phyloP scores from a whole-genome alignment of 2,888 invertebrate genomes.

The Lysandra bellargus region DNA sequence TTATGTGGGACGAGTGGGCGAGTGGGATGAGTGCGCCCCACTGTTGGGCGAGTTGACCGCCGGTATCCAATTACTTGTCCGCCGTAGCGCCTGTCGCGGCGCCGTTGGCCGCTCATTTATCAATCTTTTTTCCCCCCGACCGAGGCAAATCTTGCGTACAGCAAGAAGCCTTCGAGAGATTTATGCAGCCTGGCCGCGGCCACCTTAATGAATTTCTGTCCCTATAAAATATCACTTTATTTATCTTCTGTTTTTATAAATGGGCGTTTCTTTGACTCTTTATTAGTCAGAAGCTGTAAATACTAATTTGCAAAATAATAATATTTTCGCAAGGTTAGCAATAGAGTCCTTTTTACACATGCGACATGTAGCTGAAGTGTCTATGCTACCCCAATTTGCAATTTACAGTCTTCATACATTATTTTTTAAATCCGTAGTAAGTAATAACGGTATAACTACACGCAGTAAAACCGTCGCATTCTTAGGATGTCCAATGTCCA shows the following conservation, averaged over 20 bases:
- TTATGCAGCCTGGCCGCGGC: constrained; percentile 41
- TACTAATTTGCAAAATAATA: background rate
- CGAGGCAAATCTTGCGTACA: constrained; percentile 42
- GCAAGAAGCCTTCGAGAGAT: constrained; percentile 41
- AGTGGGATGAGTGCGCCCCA: background rate
- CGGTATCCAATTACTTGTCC: constrained; percentile 47
- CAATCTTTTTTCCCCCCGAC: constrained; percentile 45
- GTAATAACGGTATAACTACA: too few species aligned
- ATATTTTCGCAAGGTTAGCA: too few species aligned
- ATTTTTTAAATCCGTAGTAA: too few species aligned
- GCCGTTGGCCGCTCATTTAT: constrained; percentile 44
- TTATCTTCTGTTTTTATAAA: background rate
- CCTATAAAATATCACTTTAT: constrained; percentile 1
- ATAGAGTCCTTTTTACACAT: too few species aligned
- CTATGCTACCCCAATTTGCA: too few species aligned
- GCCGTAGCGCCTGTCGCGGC: constrained; percentile 46
- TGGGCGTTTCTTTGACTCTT: background rate
- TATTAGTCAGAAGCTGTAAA: background rate
- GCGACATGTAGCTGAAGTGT: too few species aligned
- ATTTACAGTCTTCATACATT: too few species aligned
- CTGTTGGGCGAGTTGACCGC: constrained; percentile 40
- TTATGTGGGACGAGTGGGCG: constrained; percentile 5
- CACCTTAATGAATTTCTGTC: constrained; percentile 40
- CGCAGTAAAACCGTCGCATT: too few species aligned
- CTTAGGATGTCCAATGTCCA: too few species aligned